Base-by-base conservation (phyloP, 1,140 invertebrate genomes). In the Heliconius nattereri region DNA sequence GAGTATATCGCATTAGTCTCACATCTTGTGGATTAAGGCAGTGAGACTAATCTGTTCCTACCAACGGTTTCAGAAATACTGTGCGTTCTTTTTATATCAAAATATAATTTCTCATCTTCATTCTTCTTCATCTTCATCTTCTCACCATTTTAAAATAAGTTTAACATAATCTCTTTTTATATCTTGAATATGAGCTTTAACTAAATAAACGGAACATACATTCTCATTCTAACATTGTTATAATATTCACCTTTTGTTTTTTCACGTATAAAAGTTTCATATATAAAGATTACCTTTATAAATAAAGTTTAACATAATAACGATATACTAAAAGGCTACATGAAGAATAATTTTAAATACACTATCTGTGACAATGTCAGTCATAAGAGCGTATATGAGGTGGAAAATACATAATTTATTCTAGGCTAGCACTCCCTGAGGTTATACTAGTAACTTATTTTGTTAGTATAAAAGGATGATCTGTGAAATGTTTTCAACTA, bases 361-460 rank as follows among this genome's bases (percentile, higher is more conserved):
- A 66, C 13, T 66, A 13, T n/a, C 3, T 66, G 60, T 66, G 60
- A 29, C 29, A 66, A 66, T 66, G 60, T 66, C 60, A 66, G 60
- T 29, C 60, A 66, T 66, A 66, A 3, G 26, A 26, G 60, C 60
- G 26, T 66, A 66, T 66, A 66, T 66, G 60, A 66, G 60, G 26
- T 66, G 29, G 60, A 66, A 16, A 66, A 66, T 66, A 29, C 5
- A 29, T 13, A 29, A 66, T 66, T 66, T 66, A 29, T 66, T 13
- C 60, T 66, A 66, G 26, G 26, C 26, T 29, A 66, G 60, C 23
- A 66, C 26, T 66, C 60, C 60, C 60, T 29, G 60, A 26, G 26
- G 60, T 23, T 60, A 13, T 60, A 23, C 23, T 66, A 3, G 26
- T 29, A 29, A 66, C 5, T 66, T 66, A 66, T 29, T 66, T 66